Percentiles rank a stretch among this genome's conserved stretches.
phyloP scores from a whole-genome alignment of 1,140 invertebrate species.

The Potamilus streckersoni region DNA sequence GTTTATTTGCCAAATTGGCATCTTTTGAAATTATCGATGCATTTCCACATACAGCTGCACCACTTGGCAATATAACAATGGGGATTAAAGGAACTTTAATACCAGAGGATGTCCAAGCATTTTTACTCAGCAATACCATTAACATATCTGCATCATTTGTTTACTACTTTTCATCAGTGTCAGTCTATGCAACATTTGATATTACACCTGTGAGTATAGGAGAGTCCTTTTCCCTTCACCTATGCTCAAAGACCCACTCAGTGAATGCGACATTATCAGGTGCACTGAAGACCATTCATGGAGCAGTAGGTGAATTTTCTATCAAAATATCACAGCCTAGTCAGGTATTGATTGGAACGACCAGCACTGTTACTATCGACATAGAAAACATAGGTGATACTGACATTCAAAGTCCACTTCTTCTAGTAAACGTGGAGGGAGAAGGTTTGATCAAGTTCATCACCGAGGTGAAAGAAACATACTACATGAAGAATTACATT shows the following conservation, averaged over 20 bases:
- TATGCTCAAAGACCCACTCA: background rate
- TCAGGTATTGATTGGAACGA: conserved; percentile 3
- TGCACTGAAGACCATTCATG: background rate
- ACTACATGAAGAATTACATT: background rate
- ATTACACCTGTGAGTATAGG: background rate
- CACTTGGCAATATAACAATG: background rate
- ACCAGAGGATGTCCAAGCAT: background rate
- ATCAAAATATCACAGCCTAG: background rate
- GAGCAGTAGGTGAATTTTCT: background rate
- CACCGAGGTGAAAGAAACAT: background rate
- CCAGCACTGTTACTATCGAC: background rate
- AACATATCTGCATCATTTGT: background rate
- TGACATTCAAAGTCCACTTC: conserved; percentile 1
- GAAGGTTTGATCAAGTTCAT: background rate
- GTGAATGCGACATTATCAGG: no score
- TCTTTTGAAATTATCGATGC: conserved; percentile 1
- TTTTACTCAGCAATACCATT: background rate
- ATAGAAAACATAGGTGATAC: conserved; percentile 11
- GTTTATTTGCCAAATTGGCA: conserved; percentile 6
- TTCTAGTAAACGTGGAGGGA: background rate
- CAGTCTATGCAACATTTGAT: conserved; percentile 13
- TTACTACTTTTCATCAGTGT: conserved; percentile 4
- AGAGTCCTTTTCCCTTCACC: background rate
- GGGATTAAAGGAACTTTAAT: conserved; percentile 6
- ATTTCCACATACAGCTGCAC: background rate